Base-by-base conservation (phyloP, 2,113 vertebrate species). In the Calidris pygmaea region DNA sequence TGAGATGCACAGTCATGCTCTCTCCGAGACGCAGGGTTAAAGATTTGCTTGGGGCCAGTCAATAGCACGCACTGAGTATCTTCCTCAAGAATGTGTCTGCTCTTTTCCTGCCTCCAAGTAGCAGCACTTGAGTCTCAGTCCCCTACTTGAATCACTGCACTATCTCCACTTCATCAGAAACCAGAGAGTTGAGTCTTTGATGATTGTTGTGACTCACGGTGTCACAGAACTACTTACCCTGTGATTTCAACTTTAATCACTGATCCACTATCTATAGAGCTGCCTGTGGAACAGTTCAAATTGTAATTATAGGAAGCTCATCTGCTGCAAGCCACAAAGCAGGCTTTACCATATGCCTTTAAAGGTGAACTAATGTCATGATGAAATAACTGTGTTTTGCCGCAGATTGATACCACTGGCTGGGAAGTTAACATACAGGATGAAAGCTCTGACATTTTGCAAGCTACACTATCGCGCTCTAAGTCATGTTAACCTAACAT, bases 101-200 rank as follows among this genome's bases (percentile, higher is more conserved):
- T 97, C 96, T 96, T 97, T 97, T 95, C 91, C 95, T 95, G 93
- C 95, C 97, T 95, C 96, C 95, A 91, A 97, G 97, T 94, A 95
- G 96, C 93, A 91, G 93, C 95, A 95, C 96, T 97, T 96, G 94
- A 97, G 95, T 97, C 94, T 95, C 93, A 94, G 97, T 95, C 95
- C 96, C 94, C 95, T 96, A 97, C 97, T 97, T 97, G 97, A 98
- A 96, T 98, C 96, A 96, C 96, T 95, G 93, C 95, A 84, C 97
- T 98, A 97, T 97, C 97, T 97, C 97, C 97, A 97, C 97, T 97
- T 98, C 98, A 97, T 98, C 97, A 97, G 97, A 93, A 97, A 95
- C 95, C 95, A 21, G 96, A 87, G 93, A 97, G 96, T 96, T 84
- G 96, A 97, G 96, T 96, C 97, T 97, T 97, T 98, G 97, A 98